Evolutionary conservation across 2,797 vertebrate genomes (phyloP).

Genomic region (Apodemus agrarius): DNA sequence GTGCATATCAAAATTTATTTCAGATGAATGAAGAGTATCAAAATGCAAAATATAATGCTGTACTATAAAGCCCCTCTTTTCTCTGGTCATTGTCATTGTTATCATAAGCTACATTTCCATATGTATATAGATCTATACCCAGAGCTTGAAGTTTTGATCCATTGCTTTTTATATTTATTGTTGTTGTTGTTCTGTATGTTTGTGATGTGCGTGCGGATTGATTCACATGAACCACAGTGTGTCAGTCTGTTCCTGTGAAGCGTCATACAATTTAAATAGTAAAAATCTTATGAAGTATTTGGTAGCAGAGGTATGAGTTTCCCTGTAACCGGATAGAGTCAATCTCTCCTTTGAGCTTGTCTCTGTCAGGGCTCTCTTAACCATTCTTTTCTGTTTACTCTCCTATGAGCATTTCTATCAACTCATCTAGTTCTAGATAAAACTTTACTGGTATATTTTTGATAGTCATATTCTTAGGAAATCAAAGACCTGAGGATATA

Average conservation of each 20-base stretch:
- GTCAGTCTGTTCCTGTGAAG: conserved; percentile 26
- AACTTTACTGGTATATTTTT: conserved; percentile 25
- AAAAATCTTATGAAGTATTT: conserved; percentile 22
- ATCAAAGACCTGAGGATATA: conserved; percentile 9
- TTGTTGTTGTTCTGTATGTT: neutral
- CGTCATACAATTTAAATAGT: conserved; percentile 39
- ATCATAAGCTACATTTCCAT: neutral
- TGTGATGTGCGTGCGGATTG: neutral
- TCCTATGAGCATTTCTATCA: conserved; percentile 15
- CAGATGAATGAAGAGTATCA: conserved; percentile 41
- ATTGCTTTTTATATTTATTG: neutral
- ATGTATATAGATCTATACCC: neutral
- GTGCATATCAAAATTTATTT: conserved; percentile 47
- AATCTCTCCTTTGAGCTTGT: neutral
- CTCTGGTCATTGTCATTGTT: neutral
- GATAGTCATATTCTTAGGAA: conserved; percentile 22
- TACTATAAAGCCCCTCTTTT: neutral
- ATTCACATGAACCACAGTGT: neutral
- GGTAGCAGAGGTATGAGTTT: neutral
- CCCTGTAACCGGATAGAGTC: neutral
- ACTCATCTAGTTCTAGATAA: conserved; percentile 12
- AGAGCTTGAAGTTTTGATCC: conserved; percentile 17
- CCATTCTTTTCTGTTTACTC: conserved; percentile 27
- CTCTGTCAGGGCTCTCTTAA: conserved; percentile 19
- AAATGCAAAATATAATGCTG: conserved; percentile 55